Percentiles rank a stretch among this genome's conserved stretches.
Evolutionary conservation across 2,113 vertebrate species (phyloP).

Genomic region (Psittacula cyanocephala): DNA sequence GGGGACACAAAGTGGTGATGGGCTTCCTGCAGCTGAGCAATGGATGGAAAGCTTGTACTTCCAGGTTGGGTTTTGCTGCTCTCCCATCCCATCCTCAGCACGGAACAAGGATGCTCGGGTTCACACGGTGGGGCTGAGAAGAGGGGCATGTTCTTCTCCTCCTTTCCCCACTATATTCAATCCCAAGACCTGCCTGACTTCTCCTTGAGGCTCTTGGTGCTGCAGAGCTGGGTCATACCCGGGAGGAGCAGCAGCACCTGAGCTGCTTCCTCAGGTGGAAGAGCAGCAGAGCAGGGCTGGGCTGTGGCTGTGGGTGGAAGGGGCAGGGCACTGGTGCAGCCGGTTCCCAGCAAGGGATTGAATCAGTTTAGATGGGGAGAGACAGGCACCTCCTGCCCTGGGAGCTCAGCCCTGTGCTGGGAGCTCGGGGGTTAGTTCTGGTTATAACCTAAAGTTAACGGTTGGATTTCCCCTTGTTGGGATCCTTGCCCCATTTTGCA

Average conservation of each 20-base stretch:
- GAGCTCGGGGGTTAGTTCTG: fast-evolving
- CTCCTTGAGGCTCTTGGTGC: fast-evolving
- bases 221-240: not conserved
- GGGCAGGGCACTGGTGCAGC: not conserved
- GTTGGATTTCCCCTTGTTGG: not conserved
- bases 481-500: fast-evolving
- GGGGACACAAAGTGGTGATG: not conserved
- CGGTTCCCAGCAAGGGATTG: not conserved
- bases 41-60: not conserved
- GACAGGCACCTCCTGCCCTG: not conserved
- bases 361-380: not conserved
- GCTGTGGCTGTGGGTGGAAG: not conserved
- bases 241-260: fast-evolving
- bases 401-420: not conserved
- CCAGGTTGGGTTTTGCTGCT: not conserved
- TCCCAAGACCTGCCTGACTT: not conserved
- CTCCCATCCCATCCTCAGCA: not conserved
- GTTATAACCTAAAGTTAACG: fast-evolving
- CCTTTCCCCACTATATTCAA: not conserved
- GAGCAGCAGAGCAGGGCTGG: not conserved
- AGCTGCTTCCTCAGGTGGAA: fast-evolving
- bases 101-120: not conserved
- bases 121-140: not conserved
- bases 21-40: not conserved
- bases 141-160: not conserved